Evolutionary conservation across 2,888 invertebrate genomes (phyloP).

Genomic region (Dicranocentrus wangi): DNA sequence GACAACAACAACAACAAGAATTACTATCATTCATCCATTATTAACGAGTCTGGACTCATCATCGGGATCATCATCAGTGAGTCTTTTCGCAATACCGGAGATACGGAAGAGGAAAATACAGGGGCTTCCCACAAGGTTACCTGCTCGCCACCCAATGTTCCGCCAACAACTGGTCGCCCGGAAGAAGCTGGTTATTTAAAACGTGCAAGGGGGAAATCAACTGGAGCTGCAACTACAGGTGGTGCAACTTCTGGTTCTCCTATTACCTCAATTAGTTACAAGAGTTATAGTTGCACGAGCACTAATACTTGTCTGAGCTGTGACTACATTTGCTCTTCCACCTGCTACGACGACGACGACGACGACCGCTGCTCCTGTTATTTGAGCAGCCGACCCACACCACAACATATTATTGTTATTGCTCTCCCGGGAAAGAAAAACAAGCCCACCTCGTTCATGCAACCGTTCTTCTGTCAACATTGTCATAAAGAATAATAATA

Average conservation of each 20-base stretch:
- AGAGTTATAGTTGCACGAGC: constrained; percentile 16
- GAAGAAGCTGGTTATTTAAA: constrained; percentile 10
- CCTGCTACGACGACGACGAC: not conserved
- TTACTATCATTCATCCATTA: not conserved
- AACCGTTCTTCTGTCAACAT: constrained; percentile 56
- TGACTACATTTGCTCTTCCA: constrained; percentile 30
- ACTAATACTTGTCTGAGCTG: constrained; percentile 16
- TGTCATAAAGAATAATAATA: constrained; percentile 56
- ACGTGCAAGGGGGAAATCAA: constrained; percentile 22
- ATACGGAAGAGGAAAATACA: constrained; percentile 8
- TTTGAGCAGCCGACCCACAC: constrained; percentile 35
- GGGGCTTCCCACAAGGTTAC: not conserved
- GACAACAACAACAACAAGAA: not conserved
- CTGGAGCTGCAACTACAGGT: constrained; percentile 32
- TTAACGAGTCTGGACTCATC: too few relatives aligned
- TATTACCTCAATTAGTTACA: constrained; percentile 40
- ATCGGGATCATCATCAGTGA: too few relatives aligned
- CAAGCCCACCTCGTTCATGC: constrained; percentile 39
- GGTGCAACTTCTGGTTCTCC: constrained; percentile 20
- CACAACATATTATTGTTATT: constrained; percentile 48
- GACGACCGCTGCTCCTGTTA: not conserved
- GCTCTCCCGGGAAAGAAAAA: constrained; percentile 56
- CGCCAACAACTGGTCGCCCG: not conserved
- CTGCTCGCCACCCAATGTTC: not conserved
- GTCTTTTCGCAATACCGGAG: not conserved